phyloP scores from a whole-genome alignment of 2,113 vertebrate species.

The Microcebus jonahi region DNA sequence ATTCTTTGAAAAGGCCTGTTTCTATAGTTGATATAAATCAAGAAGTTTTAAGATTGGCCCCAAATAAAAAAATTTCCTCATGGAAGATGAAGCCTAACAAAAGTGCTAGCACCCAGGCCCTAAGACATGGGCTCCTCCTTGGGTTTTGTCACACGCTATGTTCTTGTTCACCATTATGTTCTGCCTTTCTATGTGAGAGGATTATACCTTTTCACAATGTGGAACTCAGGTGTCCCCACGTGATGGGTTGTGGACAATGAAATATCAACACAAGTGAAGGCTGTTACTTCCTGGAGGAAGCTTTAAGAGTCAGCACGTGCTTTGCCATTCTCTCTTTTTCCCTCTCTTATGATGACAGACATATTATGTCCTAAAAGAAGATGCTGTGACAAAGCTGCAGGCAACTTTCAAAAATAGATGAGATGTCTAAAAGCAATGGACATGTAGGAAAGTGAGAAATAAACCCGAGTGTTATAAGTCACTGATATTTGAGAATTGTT shows the following conservation, averaged over 20 bases:
- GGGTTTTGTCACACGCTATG: neutral
- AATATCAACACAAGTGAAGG: neutral
- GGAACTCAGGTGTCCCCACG: neutral
- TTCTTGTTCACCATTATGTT: neutral
- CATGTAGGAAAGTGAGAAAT: neutral
- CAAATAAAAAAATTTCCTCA: neutral
- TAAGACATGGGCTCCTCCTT: accelerated
- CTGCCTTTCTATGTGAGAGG: neutral
- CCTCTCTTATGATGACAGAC: neutral
- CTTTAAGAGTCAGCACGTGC: neutral
- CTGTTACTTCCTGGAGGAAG: neutral
- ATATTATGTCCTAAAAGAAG: neutral
- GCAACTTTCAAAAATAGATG: neutral
- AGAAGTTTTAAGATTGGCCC: neutral
- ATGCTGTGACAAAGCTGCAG: neutral
- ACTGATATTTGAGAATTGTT: neutral
- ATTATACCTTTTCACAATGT: no score
- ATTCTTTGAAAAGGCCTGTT: neutral
- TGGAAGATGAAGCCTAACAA: neutral
- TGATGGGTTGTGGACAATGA: neutral
- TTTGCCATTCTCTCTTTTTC: neutral
- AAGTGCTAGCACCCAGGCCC: neutral
- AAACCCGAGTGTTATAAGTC: neutral
- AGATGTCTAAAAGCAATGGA: neutral
- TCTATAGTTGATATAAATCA: neutral